Evolutionary conservation across 2,797 vertebrate species (phyloP).

Genomic region (Falco peregrinus): DNA sequence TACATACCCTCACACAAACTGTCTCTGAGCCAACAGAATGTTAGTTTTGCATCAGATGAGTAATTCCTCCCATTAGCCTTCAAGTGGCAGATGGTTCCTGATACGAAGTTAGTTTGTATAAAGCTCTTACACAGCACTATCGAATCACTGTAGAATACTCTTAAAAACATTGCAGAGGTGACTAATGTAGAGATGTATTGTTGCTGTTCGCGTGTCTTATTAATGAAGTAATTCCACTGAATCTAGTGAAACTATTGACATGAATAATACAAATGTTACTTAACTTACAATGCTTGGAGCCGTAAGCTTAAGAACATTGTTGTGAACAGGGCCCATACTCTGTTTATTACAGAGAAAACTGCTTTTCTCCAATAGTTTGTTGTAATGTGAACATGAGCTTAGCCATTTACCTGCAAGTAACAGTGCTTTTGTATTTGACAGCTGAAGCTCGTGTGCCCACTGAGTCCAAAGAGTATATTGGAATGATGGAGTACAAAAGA

Average conservation of each 20-base stretch:
- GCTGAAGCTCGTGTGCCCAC: constrained; percentile 72
- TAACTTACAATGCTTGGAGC: not conserved
- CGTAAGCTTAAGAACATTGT: not conserved
- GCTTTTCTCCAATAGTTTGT: not conserved
- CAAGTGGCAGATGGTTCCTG: not conserved
- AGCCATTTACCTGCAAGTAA: not conserved
- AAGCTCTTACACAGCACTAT: not conserved
- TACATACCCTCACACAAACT: not conserved
- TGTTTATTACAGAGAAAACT: not conserved
- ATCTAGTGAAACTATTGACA: not conserved
- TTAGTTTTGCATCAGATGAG: not conserved
- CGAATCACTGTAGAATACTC: not conserved
- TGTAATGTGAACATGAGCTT: not conserved
- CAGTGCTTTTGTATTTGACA: constrained; percentile 64
- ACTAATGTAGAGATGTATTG: not conserved
- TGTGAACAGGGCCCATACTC: not conserved
- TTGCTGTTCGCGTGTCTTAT: not conserved
- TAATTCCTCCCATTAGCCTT: not conserved
- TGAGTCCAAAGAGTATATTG: constrained; percentile 86
- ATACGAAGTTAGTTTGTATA: not conserved
- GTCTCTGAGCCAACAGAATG: not conserved
- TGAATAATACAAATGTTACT: not conserved
- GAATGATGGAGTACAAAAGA: constrained; percentile 93
- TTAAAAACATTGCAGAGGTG: not conserved
- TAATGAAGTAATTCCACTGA: not conserved